Conservation (phyloP, 1,140 invertebrate genomes). For the Colletes latitarsis region DNA sequence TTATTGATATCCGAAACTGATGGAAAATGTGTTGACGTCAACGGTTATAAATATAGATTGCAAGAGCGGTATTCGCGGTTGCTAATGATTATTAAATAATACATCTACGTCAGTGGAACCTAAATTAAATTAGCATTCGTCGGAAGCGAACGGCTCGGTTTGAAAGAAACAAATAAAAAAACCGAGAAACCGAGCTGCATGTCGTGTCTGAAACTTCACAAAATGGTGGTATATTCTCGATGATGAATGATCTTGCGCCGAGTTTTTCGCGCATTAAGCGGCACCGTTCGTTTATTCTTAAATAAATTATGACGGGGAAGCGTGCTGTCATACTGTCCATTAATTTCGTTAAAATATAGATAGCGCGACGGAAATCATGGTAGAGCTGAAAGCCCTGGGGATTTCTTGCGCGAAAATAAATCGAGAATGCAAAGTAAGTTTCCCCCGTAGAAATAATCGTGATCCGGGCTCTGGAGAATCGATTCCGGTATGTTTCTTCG, state of each 20-base stretch:
- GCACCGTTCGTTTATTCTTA: neutral
- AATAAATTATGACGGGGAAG: neutral
- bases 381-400: neutral
- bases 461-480: no score
- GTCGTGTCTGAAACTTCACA: neutral
- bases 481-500: no score
- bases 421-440: neutral
- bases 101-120: neutral
- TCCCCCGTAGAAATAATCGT: no score
- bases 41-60: no score
- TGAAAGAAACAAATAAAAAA: neutral
- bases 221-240: no score
- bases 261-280: neutral
- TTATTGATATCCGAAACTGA: no score
- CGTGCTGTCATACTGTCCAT: neutral
- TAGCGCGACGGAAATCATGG: no score
- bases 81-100: no score
- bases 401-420: neutral
- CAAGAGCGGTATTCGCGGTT: no score
- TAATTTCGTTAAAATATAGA: neutral
- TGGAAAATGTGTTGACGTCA: no score
- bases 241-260: neutral
- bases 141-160: neutral
- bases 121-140: slow-evolving; percentile 31
- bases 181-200: neutral